Evolutionary conservation across 2,888 invertebrate species (phyloP).

Genomic region (Pristionchus maxplancki): DNA sequence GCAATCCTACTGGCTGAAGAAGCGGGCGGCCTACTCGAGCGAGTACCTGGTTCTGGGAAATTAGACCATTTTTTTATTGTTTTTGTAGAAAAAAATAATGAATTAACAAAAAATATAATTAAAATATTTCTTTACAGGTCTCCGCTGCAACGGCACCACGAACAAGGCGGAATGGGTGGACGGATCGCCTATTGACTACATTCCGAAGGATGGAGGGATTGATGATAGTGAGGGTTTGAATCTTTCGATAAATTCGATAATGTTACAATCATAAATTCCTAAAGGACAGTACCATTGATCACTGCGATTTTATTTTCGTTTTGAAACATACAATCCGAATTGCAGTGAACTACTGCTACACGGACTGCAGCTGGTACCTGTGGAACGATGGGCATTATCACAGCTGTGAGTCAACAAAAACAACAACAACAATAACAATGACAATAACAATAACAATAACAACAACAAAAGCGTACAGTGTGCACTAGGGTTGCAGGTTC

Average conservation of each 20-base stretch:
- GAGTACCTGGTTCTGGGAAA: background rate
- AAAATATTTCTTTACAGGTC: background rate
- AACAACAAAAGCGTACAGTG: no score
- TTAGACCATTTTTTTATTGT: no score
- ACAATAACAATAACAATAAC: no score
- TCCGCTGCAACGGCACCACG: background rate
- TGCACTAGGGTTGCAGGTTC: no score
- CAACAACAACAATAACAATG: no score
- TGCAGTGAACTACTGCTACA: slow-evolving; percentile 20
- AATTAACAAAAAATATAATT: background rate
- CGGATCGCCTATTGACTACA: background rate
- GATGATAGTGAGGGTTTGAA: background rate
- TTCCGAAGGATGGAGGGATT: background rate
- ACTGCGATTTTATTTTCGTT: background rate
- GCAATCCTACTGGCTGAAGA: background rate
- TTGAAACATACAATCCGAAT: background rate
- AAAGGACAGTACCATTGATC: no score
- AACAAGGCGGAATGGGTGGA: background rate
- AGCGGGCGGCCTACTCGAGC: background rate
- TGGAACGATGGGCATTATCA: slow-evolving; percentile 17
- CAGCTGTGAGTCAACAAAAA: background rate
- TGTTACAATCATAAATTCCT: no score
- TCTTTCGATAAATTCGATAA: no score
- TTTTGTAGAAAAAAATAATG: no score
- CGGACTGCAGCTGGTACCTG: slow-evolving; percentile 4